phyloP scores from a whole-genome alignment of 2,888 invertebrate species.

The Eustalomyia histrio region DNA sequence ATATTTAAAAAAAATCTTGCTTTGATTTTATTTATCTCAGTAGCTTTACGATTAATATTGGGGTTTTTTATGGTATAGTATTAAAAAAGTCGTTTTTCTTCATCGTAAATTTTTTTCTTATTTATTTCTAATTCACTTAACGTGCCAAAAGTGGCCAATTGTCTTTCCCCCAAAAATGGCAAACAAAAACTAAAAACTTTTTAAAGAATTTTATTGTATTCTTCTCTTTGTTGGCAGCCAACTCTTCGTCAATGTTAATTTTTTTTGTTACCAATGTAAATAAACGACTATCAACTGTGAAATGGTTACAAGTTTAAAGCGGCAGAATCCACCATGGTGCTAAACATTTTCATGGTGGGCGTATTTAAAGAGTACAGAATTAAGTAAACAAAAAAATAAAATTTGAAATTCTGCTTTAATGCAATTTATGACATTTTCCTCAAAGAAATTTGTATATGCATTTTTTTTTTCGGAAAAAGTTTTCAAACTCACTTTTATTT shows the following conservation, averaged over 20 bases:
- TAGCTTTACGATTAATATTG: no score
- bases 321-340: no score
- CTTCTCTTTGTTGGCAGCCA: neutral
- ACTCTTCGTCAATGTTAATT: no score
- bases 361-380: neutral
- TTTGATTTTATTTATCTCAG: no score
- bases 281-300: no score
- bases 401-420: neutral
- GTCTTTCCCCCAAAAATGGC: conserved; percentile 4
- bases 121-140: conserved; percentile 23
- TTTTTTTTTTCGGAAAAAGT: conserved; percentile 25
- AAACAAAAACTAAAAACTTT: conserved; percentile 7
- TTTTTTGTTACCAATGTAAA: no score
- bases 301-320: no score
- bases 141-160: conserved; percentile 19
- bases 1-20: no score
- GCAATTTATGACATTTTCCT: conserved; percentile 14
- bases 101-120: neutral
- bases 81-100: neutral
- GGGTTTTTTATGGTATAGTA: neutral
- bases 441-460: conserved; percentile 1
- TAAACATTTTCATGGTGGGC: neutral
- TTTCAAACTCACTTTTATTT: conserved; percentile 8
- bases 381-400: neutral
- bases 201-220: conserved; percentile 15